A percentile compares a stretch with the other conserved stretches of the same genome.
Evolutionary conservation across 2,888 invertebrate genomes (phyloP).

Genomic region (Phania funesta): DNA sequence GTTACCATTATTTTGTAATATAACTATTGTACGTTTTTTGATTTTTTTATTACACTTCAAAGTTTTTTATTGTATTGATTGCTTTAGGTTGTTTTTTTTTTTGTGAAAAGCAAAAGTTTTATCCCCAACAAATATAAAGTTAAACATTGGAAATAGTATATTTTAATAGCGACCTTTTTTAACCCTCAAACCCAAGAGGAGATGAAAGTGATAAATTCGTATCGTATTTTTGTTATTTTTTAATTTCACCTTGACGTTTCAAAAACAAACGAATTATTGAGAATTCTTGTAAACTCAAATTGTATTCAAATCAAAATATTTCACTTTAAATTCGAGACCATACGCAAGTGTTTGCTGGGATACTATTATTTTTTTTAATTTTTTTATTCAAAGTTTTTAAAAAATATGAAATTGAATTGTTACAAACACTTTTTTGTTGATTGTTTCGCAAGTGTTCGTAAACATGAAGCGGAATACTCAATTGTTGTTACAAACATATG

Average conservation of each 20-base stretch:
- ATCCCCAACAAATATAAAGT: background rate
- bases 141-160: too few species aligned
- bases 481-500: constrained; percentile 38
- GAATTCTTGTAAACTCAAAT: too few species aligned
- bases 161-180: too few species aligned
- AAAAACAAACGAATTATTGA: too few species aligned
- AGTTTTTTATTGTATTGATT: constrained; percentile 54
- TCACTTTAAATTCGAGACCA: background rate
- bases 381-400: background rate
- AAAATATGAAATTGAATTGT: constrained; percentile 19
- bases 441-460: constrained; percentile 44
- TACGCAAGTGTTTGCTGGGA: background rate
- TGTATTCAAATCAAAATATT: too few species aligned
- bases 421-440: constrained; percentile 17
- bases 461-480: background rate
- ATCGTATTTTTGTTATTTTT: too few species aligned
- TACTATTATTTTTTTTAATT: background rate
- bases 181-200: too few species aligned
- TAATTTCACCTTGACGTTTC: too few species aligned
- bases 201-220: too few species aligned
- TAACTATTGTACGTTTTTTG: constrained; percentile 37
- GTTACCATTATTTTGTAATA: constrained; percentile 61
- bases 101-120: background rate
- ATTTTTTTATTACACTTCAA: constrained; percentile 38
- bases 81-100: constrained; percentile 23